Conservation (phyloP, 2,888 invertebrate genomes). For the Ochropacha duplaris region DNA sequence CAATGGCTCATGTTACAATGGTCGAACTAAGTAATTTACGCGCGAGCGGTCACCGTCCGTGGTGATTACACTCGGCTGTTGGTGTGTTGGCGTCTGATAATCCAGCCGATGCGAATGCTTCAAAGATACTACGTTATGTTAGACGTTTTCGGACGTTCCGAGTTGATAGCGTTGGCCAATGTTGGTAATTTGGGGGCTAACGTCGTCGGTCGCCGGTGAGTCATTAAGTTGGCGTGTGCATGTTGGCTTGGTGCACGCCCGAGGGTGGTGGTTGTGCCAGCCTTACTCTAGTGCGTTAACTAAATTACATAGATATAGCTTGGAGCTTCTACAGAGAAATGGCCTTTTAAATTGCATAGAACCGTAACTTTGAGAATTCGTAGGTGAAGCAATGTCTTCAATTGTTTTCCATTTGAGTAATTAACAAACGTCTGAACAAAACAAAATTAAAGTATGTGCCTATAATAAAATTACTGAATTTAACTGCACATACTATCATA, state of each 20-base stretch:
- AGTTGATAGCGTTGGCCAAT: slow-evolving; percentile 49
- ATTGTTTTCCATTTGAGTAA: too few relatives aligned
- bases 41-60: slow-evolving; percentile 76
- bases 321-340: background rate
- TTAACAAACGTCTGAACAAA: too few relatives aligned
- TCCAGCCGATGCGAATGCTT: slow-evolving; percentile 54
- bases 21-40: slow-evolving; percentile 71
- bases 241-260: slow-evolving; percentile 49
- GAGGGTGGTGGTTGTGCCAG: slow-evolving; percentile 49
- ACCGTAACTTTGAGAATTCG: too few relatives aligned
- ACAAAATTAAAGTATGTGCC: too few relatives aligned
- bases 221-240: slow-evolving; percentile 71
- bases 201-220: slow-evolving; percentile 43
- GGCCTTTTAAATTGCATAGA: background rate
- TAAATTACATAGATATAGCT: slow-evolving; percentile 40
- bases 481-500: too few relatives aligned
- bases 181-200: slow-evolving; percentile 40
- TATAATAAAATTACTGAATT: too few relatives aligned
- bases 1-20: slow-evolving; percentile 39
- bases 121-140: slow-evolving; percentile 27
- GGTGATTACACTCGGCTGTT: slow-evolving; percentile 75
- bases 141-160: slow-evolving; percentile 25
- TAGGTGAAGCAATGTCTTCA: too few relatives aligned
- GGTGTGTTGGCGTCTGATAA: slow-evolving; percentile 67
- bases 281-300: slow-evolving; percentile 56